Evolutionary conservation across 2,888 invertebrate species (phyloP).

Genomic region (Pachydiplax longipennis): DNA sequence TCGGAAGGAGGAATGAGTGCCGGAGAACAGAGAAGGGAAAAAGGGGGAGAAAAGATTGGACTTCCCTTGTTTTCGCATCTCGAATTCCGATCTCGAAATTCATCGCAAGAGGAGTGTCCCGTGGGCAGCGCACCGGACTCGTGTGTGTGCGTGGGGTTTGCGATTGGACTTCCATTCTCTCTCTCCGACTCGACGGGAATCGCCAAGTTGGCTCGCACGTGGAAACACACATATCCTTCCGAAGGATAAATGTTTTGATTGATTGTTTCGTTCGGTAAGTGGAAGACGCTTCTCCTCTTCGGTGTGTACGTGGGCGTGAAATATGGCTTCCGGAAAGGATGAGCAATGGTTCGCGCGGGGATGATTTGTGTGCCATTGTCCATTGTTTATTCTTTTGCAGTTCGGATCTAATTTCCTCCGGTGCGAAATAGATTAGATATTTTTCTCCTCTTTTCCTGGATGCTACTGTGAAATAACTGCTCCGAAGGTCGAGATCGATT

Average conservation of each 20-base stretch:
- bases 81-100: conserved; percentile 40
- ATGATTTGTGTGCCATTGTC: conserved; percentile 25
- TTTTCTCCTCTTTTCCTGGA: background rate
- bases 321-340: conserved; percentile 31
- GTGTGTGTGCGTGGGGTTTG: background rate
- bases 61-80: background rate
- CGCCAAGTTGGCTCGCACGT: background rate
- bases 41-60: conserved; percentile 13
- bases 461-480: background rate
- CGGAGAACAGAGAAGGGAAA: background rate
- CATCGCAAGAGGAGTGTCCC: conserved; percentile 37
- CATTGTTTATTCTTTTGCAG: background rate
- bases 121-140: conserved; percentile 24
- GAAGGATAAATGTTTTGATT: conserved; percentile 10
- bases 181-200: background rate
- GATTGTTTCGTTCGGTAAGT: conserved; percentile 6
- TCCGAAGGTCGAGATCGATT: too few relatives aligned
- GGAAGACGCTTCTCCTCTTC: background rate
- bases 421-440: background rate
- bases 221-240: background rate
- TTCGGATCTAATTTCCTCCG: background rate
- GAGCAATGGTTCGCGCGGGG: background rate
- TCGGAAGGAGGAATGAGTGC: background rate
- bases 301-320: background rate
- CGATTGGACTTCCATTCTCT: background rate